Base-by-base conservation (phyloP, 2,797 vertebrate genomes). In the Ceryle rudis region DNA sequence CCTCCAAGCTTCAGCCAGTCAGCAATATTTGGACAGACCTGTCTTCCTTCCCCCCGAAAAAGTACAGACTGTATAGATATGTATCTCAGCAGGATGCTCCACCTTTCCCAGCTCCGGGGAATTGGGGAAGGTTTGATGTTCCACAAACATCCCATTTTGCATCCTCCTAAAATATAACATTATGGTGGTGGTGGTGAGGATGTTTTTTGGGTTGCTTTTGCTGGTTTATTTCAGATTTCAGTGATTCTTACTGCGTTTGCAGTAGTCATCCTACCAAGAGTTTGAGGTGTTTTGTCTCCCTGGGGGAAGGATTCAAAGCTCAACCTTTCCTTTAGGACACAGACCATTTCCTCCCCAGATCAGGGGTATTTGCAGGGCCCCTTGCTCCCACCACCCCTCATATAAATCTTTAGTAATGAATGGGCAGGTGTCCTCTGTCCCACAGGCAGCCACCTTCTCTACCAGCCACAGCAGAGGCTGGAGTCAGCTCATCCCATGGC, bases 101-200 rank as follows among this genome's bases (percentile, higher is more conserved):
- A 44, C 44, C 54, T 86, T 49, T 39, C 9, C 37, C 83, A 84
- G 77, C 49, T 69, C 49, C 23, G 54, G n/a, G 33, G 4, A 3
- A 5, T 0, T 65, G 78, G 16, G 46, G 22, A 65, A 37, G 15
- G 6, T 35, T 29, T 73, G 66, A 67, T 29, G 22, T 65, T 94
- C 64, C 62, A 42, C 58, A 57, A 70, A 25, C 11, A 18, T 5
- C 9, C 19, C 14, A 0, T 42, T 87, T 84, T 62, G 20, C 42
- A 25, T 25, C 28, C 47, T 69, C 49, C 78, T 69, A 37, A 58
- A 84, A 58, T 3, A 7, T 44, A 79, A 2, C 0, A 0, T 11
- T 35, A 15, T 6, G 49, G 49, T 9, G 49, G 49, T 21, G 20
- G 4, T 2, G 23, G 23, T 8, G 2, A 29, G 51, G 33, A 20